Base-by-base conservation (phyloP, 2,888 invertebrate species). In the Chorisops tibialis region DNA sequence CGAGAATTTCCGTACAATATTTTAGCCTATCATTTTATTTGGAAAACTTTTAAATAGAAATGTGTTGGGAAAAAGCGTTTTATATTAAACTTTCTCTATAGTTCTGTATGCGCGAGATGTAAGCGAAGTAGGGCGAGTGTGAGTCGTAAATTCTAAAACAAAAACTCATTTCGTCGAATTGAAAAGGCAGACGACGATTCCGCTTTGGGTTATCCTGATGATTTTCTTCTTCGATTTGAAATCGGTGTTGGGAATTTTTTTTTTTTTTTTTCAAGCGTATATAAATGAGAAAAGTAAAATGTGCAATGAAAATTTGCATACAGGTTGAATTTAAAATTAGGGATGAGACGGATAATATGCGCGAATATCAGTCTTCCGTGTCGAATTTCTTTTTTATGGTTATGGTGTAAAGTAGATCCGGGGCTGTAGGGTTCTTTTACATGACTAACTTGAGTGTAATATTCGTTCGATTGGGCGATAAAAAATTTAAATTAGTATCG, bases 381-480 rank as follows among this genome's bases (percentile, higher is more conserved):
- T 52, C 52, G 52, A 52, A 52, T 52, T 30, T 52, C 38, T 38
- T 37, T 50, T 52, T 52, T 52, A 52, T 52, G 52, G 37, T 38
- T 39, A 52, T 39, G 52, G 52, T 52, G 21, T 7, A 52, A 52
- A 52, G 52, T 38, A 38, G 52, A 18, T 11, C 24, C 45, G 45
- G 5, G 45, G 45, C 7, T 3, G 19, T 4, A 7, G 39, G 38
- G 38, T 16, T 12, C 9, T 50, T 35, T 16, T 12, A 38, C 52
- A 52, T 38, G 52, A 18, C 21, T 19, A 39, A 52, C 38, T 39
- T 38, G 39, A 37, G 38, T 12, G 52, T 61, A 63, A 63, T 63
- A 61, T 63, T 63, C 63, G 51, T 61, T 59, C 63, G 56, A 63
- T 63, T 60, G 58, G 21, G 45, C 58, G 41, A 63, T 63, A 63